A percentile compares a stretch with the other conserved stretches of the same genome.
phyloP scores from a whole-genome alignment of 2,888 invertebrate genomes.

The Dynastes hyllus region DNA sequence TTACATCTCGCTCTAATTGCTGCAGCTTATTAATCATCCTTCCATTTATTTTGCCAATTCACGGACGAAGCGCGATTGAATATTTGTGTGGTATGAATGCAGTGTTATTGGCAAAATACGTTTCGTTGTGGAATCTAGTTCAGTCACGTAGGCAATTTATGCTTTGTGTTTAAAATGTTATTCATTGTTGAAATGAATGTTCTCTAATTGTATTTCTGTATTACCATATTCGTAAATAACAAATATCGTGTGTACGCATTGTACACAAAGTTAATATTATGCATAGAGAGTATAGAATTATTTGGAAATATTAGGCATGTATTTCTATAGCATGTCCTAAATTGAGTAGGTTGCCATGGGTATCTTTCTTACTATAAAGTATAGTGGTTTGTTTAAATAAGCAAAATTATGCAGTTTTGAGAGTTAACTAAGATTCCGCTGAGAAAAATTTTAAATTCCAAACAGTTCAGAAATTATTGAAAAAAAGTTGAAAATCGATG shows the following conservation, averaged over 20 bases:
- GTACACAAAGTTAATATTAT: too few relatives aligned
- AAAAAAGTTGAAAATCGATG: too few relatives aligned
- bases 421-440: too few relatives aligned
- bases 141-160: conserved; percentile 43
- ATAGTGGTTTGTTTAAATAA: too few relatives aligned
- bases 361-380: too few relatives aligned
- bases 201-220: conserved; percentile 3
- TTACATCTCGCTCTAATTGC: not conserved
- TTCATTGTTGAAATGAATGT: conserved; percentile 8
- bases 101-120: conserved; percentile 11
- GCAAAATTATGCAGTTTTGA: too few relatives aligned
- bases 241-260: not conserved
- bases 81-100: not conserved
- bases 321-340: too few relatives aligned
- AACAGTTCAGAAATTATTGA: too few relatives aligned
- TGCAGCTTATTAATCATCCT: not conserved
- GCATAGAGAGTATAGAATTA: too few relatives aligned
- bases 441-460: too few relatives aligned
- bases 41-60: not conserved
- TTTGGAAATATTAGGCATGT: too few relatives aligned
- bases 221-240: not conserved
- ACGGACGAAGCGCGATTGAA: conserved; percentile 10
- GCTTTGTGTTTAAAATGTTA: conserved; percentile 31
- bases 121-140: conserved; percentile 36
- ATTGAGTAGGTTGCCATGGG: too few relatives aligned